These are phyloP conservation scores for Oryzias javanicus DNA, from an alignment of 2,113 vertebrate species.

Conservation along the genomic window DNA sequence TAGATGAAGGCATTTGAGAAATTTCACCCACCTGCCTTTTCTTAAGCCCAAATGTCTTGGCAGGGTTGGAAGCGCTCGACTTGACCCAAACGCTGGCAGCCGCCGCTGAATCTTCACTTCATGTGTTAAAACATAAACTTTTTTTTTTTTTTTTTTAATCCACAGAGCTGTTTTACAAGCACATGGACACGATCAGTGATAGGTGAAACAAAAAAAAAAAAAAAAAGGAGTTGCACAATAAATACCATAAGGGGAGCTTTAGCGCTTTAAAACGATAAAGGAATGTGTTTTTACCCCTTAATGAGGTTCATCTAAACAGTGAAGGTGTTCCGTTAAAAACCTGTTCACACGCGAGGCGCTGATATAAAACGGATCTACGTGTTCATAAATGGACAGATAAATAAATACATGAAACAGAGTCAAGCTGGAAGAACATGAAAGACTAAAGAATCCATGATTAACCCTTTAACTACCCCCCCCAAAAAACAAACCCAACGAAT, in stretches of 20 bases:
- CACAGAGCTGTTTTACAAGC: conserved; percentile 55
- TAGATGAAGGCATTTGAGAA: conserved; percentile 34
- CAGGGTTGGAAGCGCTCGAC: conserved; percentile 3
- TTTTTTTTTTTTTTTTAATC: conserved; percentile 22
- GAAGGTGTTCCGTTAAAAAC: conserved; percentile 33
- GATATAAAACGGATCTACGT: not conserved
- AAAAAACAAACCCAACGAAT: too few relatives aligned
- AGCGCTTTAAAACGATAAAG: conserved; percentile 35
- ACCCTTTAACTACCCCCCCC: too few relatives aligned
- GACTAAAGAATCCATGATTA: not conserved
- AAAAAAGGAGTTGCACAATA: conserved; percentile 28
- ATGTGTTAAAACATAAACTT: conserved; percentile 5
- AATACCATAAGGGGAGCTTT: conserved; percentile 34
- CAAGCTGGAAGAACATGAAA: not conserved
- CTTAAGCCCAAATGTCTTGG: conserved; percentile 29
- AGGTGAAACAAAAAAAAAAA: conserved; percentile 20
- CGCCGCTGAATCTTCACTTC: not conserved
- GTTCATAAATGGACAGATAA: conserved; percentile 1
- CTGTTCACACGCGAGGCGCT: conserved; percentile 50
- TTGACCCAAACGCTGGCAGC: conserved; percentile 14
- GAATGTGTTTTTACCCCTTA: conserved; percentile 57
- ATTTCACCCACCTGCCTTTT: conserved; percentile 53
- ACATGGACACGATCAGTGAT: conserved; percentile 44
- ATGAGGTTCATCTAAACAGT: conserved; percentile 55
- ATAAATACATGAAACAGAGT: not conserved